Base-by-base conservation (phyloP, 2,113 vertebrate genomes). In the Pontoporia blainvillei region DNA sequence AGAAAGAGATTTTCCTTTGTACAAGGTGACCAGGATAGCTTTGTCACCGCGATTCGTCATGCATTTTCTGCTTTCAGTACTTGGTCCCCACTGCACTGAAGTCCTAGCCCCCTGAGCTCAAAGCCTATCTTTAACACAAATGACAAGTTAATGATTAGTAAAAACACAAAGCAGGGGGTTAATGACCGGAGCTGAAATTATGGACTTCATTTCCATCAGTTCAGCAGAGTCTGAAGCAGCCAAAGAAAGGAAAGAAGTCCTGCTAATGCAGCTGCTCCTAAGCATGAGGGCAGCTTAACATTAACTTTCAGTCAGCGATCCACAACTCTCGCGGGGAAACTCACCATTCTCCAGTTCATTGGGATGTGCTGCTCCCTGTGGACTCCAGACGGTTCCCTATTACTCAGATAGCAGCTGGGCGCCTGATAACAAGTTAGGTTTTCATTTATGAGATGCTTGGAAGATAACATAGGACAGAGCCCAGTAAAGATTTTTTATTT, bases 111-210 rank as follows among this genome's bases (percentile, higher is more conserved):
- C 95, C 92, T 52, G 79, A 97, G 96, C 62, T 95, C 79, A 62
- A 71, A 94, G 91, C 61, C 86, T 66, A 20, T 93, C 81, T 92
- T 91, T 97, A 95, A 94, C 94, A 66, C 97, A 97, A 98, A 95
- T 95, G 94, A 97, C 97, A 98, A 97, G 94, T 95, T 98, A 98
- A 98, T 98, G 96, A 96, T 97, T 95, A 96, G 82, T 95, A 92
- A 97, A 97, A 98, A 96, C 95, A 98, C 98, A 98, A 98, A 98
- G 96, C 97, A 94, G 96, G 75, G 66, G 97, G 95, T 61, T 98
- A 98, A 98, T 96, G 97, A 94, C 91, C 96, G 94, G 92, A 95
- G 96, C 96, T 98, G 97, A 98, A 97, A 96, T 98, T 98, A 98
- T 97, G 96, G 97, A 95, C 92, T 97, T 94, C 94, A 98, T 98